These are phyloP conservation scores for Drosophila ercepeae DNA, from an alignment of 1,140 invertebrate genomes.

Conservation along the genomic window DNA sequence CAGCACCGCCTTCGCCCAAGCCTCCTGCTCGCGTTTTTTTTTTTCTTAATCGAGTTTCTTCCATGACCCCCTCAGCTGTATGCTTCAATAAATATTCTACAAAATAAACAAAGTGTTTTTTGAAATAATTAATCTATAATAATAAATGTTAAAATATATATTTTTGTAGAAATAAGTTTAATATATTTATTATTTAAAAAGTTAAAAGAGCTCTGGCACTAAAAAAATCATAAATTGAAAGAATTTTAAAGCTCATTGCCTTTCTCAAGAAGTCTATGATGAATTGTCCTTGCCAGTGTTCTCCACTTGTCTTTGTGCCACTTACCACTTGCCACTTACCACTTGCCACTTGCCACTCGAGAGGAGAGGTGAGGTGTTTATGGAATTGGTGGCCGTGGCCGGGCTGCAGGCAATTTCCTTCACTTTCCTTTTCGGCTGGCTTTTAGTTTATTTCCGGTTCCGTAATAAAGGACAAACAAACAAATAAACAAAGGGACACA, in stretches of 20 bases:
- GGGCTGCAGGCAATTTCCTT: constrained; percentile 69
- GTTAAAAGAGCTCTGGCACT: background rate
- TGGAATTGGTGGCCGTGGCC: constrained; percentile 40
- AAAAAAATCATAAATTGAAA: background rate
- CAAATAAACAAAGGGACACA: constrained; percentile 46
- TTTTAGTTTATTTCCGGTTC: constrained; percentile 70
- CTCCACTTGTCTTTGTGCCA: background rate
- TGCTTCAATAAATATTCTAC: constrained; percentile 59
- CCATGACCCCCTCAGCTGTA: constrained; percentile 38
- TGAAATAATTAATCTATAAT: background rate
- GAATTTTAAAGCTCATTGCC: constrained; percentile 10
- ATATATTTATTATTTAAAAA: too few relatives aligned
- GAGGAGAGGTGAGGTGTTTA: constrained; percentile 31
- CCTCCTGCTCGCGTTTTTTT: background rate
- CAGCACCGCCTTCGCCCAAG: background rate
- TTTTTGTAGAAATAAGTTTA: background rate
- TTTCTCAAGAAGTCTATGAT: constrained; percentile 11
- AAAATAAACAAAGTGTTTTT: constrained; percentile 4
- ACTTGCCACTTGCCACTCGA: constrained; percentile 6
- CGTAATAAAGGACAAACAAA: constrained; percentile 63
- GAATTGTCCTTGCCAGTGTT: constrained; percentile 13
- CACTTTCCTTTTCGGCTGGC: constrained; percentile 54
- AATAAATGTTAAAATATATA: background rate
- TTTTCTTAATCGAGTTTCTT: background rate
- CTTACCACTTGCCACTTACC: background rate